Evolutionary conservation across 2,113 vertebrate species (phyloP).

Genomic region (Chloebia gouldiae): DNA sequence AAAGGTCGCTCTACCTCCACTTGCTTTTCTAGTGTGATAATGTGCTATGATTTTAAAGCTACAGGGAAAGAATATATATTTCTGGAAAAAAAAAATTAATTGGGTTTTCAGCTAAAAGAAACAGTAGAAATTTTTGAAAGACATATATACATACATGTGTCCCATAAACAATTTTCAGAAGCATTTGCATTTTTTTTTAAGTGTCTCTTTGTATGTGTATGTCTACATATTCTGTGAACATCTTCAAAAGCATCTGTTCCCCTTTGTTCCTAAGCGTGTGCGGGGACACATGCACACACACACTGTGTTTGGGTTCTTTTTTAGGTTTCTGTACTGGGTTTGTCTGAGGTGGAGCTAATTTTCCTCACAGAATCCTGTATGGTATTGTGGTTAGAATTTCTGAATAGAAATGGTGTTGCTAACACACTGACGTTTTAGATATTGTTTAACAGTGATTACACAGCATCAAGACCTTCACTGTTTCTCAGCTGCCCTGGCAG

Average conservation of each 20-base stretch:
- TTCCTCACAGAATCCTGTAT: not conserved
- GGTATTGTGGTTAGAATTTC: not conserved
- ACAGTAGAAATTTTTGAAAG: not conserved
- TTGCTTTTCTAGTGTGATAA: not conserved
- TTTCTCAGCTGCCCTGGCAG: not conserved
- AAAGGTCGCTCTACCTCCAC: not conserved
- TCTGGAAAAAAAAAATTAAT: not conserved
- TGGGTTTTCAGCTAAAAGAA: not conserved
- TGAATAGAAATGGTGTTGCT: not conserved
- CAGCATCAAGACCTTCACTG: not conserved
- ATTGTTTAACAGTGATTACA: not conserved
- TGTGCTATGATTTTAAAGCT: not conserved
- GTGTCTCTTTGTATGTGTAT: accelerated
- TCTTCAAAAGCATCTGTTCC: not conserved
- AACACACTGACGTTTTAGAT: not conserved
- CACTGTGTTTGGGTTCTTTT: not conserved
- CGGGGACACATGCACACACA: too few species aligned
- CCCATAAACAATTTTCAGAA: not conserved
- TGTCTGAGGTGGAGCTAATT: not conserved
- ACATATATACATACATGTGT: not conserved
- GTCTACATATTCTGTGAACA: not conserved
- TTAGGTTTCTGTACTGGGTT: not conserved
- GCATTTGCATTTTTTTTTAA: not conserved
- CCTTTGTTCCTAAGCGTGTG: not conserved
- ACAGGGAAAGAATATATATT: not conserved